Evolutionary conservation across 2,797 vertebrate genomes (phyloP).

Genomic region (Okamejei kenojei): DNA sequence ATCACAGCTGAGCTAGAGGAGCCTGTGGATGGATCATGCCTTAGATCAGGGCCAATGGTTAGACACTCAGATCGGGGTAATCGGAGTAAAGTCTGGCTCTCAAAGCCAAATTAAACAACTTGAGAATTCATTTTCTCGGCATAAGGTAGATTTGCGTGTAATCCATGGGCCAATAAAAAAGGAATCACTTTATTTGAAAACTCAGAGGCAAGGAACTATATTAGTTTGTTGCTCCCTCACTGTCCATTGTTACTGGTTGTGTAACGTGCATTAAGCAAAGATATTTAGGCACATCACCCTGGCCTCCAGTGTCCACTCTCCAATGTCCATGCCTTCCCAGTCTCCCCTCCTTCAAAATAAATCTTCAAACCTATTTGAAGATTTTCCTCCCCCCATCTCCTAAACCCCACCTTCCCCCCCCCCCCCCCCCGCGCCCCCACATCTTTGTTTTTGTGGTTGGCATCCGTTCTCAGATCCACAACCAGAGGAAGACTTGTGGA

Average conservation of each 20-base stretch:
- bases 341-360: not conserved
- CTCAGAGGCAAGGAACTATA: conserved; percentile 42
- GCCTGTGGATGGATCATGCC: conserved; percentile 51
- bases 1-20: conserved; percentile 45
- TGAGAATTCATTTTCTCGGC: conserved; percentile 63
- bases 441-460: not conserved
- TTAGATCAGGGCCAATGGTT: conserved; percentile 36
- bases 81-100: conserved; percentile 40
- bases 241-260: not conserved
- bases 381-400: not conserved
- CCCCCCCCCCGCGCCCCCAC: too few species aligned
- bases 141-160: conserved; percentile 57
- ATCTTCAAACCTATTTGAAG: not conserved
- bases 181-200: conserved; percentile 51
- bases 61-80: not conserved
- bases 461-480: not conserved
- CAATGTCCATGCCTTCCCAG: not conserved
- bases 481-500: too few species aligned
- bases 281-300: not conserved
- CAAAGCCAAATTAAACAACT: conserved; percentile 61
- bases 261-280: not conserved
- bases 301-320: too few species aligned
- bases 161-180: conserved; percentile 52
- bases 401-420: too few species aligned
- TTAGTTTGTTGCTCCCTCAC: conserved; percentile 48